Evolutionary conservation across 2,797 vertebrate species (phyloP).

Genomic region (Percopsis omiscomaycus): DNA sequence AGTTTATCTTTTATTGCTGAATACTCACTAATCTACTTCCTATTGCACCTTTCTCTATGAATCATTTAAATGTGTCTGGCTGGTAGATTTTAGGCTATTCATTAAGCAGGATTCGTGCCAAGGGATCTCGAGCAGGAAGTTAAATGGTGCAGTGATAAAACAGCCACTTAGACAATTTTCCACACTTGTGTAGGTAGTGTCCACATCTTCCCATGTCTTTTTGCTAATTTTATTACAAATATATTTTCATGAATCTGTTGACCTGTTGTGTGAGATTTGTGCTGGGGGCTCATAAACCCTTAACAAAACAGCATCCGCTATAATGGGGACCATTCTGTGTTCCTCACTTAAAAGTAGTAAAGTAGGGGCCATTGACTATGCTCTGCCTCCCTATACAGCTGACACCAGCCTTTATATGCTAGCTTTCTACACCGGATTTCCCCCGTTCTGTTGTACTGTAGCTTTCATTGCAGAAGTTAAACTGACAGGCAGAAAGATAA

Average conservation of each 20-base stretch:
- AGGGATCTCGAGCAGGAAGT: not conserved
- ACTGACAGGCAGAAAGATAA: conserved; percentile 35
- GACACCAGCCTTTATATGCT: conserved; percentile 19
- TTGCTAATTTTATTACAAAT: not conserved
- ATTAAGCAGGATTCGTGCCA: not conserved
- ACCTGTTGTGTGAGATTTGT: conserved; percentile 18
- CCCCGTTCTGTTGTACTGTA: conserved; percentile 24
- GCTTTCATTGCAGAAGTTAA: conserved; percentile 35
- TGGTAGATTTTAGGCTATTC: not conserved
- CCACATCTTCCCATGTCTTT: conserved; percentile 8
- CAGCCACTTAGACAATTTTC: not conserved
- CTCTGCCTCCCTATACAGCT: conserved; percentile 1
- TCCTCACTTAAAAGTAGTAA: conserved; percentile 26
- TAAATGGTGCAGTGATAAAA: not conserved
- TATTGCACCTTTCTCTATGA: conserved; percentile 19
- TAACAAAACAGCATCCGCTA: conserved; percentile 25
- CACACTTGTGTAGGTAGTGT: not conserved
- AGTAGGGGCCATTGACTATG: conserved; percentile 9
- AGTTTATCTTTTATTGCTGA: conserved; percentile 34
- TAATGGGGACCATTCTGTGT: conserved; percentile 17
- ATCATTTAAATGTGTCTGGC: not conserved
- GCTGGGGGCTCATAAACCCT: conserved; percentile 2
- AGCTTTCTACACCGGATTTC: conserved; percentile 18
- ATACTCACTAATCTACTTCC: conserved; percentile 40
- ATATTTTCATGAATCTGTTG: conserved; percentile 16